A percentile compares a stretch with the other conserved stretches of the same genome.
Conservation (phyloP, 2,888 invertebrate species). For the Fragum whitleyi region DNA sequence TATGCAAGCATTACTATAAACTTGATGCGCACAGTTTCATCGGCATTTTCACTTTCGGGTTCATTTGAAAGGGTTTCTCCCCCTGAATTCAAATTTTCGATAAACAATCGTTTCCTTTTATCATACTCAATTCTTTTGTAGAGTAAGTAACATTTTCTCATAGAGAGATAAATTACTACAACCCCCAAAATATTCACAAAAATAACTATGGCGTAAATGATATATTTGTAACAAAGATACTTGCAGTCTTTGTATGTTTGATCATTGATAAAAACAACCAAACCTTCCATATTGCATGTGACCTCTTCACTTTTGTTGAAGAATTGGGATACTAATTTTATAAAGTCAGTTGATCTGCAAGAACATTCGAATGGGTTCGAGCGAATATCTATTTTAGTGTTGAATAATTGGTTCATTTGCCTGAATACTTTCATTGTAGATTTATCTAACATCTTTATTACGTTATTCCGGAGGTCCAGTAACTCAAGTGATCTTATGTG, state of each 20-base stretch:
- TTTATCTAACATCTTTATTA: background rate
- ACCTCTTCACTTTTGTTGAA: background rate
- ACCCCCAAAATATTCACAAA: too few relatives aligned
- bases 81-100: too few relatives aligned
- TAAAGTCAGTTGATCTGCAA: background rate
- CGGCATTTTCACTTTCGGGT: background rate
- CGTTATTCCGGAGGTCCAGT: background rate
- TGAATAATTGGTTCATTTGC: too few relatives aligned
- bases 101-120: too few relatives aligned
- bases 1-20: conserved; percentile 8
- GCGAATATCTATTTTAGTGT: background rate
- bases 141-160: background rate
- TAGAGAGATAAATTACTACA: background rate
- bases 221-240: background rate
- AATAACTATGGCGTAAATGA: too few relatives aligned
- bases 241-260: background rate
- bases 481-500: background rate
- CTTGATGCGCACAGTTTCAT: background rate
- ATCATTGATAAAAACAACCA: background rate
- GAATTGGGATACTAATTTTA: background rate
- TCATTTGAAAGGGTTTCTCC: background rate
- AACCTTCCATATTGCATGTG: background rate
- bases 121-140: background rate
- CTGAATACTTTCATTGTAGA: background rate
- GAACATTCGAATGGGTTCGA: background rate